Evolutionary conservation across 2,113 vertebrate species (phyloP), one percentile per base, ranked within the genome.

Genomic region (Dryoscopus gambensis): DNA sequence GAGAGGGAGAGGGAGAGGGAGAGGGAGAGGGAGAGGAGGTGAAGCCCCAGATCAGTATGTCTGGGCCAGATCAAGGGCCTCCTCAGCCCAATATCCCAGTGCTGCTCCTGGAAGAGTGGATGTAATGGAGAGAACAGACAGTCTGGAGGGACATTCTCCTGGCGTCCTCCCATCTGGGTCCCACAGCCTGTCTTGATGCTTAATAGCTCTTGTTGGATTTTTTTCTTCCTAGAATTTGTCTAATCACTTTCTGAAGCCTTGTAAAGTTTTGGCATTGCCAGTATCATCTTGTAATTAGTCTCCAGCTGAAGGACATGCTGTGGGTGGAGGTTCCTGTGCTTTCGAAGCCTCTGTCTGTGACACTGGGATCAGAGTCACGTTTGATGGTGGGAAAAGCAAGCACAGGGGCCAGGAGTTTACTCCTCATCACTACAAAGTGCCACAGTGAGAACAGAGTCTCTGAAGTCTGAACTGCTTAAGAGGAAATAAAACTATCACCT

Each of bases 241-340:
- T 94, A 56, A 95, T 85, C 31, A 19, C 74, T 90, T 91, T 90
- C 65, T 85, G 78, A 85, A 89, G 63, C 52, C 70, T 83, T 79
- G 49, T 63, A 62, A 89, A 94, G 30, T 73, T 74, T 65, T 67
- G 87, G 55, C 84, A 67, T 62, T 78, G 14, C 7, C 77, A 47
- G 21, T 11, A 55, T 73, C 37, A 87, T 55, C 53, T 79, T n/a
- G 50, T 64, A 75, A 64, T 84, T 49, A 31, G 35, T 40, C 37
- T 68, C 33, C 2, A 6, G 67, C 63, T 35, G 56, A 63, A 79
- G 79, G 23, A 37, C 2, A 2, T 0, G 0, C 46, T 50, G 28
- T 5, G 5, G 40, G 65, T 64, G 25, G 59, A 84, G 59, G 19
- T 52, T 80, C 31, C 2, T 50, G 40, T 37, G n/a, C 42, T 84